A percentile compares a stretch with the other conserved stretches of the same genome.
Conservation (phyloP, 2,888 invertebrate species). For the Dicyrtoma fusca region DNA sequence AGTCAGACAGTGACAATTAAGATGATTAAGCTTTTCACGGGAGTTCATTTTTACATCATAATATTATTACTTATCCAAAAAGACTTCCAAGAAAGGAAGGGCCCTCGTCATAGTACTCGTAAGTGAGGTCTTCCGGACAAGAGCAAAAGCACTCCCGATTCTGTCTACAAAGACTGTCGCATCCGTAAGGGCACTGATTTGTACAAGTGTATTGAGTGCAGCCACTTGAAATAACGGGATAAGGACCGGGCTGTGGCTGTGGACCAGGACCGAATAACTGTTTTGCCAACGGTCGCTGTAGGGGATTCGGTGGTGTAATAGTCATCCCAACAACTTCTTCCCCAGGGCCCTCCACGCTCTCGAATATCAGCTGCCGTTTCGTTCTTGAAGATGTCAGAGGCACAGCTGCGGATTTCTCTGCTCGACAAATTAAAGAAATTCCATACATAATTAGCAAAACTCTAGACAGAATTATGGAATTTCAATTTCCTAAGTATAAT, state of each 20-base stretch:
- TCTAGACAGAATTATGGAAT: too few species aligned
- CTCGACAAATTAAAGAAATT: background rate
- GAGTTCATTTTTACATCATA: too few species aligned
- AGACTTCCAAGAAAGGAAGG: background rate
- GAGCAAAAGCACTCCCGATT: constrained; percentile 36
- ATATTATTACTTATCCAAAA: too few species aligned
- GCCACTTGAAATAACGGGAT: background rate
- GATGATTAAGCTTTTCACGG: too few species aligned
- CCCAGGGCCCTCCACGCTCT: constrained; percentile 13
- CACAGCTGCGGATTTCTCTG: background rate
- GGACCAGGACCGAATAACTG: background rate
- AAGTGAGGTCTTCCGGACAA: constrained; percentile 39
- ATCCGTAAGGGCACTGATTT: constrained; percentile 28
- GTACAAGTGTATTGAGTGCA: constrained; percentile 33
- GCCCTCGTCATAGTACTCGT: constrained; percentile 33
- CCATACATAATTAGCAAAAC: background rate
- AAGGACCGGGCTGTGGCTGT: too few species aligned
- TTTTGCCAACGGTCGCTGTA: background rate
- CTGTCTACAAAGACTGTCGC: constrained; percentile 39
- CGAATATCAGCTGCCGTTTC: constrained; percentile 25
- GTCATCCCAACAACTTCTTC: constrained; percentile 1
- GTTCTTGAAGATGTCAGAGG: background rate
- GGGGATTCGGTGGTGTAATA: constrained; percentile 1
- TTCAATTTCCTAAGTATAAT: too few species aligned
- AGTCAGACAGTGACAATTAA: too few species aligned